Evolutionary conservation across 2,888 invertebrate species (phyloP), one percentile per base, ranked within the genome.

Genomic region (Clanis bilineata): DNA sequence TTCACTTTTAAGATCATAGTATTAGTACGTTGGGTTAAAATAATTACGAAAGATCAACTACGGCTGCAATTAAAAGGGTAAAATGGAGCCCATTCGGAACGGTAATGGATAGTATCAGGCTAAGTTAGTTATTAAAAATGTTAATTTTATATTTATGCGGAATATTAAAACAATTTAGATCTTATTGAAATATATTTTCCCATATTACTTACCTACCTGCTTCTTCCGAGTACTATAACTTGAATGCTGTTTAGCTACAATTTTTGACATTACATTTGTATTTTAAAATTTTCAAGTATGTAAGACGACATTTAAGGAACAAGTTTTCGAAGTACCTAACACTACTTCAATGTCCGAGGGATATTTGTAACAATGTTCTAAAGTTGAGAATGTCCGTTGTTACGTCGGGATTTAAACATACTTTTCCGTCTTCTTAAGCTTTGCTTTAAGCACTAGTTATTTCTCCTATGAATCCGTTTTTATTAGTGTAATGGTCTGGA

Each of bases 81-180:
- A 15, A 47, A 3, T 47, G 7, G 47, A 28, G 12, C 25, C 25
- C 47, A 47, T 47, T 47, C 1, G 15, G 57, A 38, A 23, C 28
- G 43, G 23, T 61, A 44, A 44, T 18, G 36, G 28, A 18, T 15
- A 38, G 36, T 43, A 36, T 21, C 21, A 44, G 10, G 22, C 12
- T 12, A 44, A 44, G 23, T 44, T 22, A 44, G 44, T 44, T 22
- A n/a, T 41, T 55, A 18, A 57, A 61, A 57, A 55, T 47, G 25
- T 47, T 47, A 47, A 47, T 47, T 47, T 47, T 25, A 47, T 47
- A 44, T 10, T 12, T 12, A 12, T 25, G 3, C 12, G 22, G 10
- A 44, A 12, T 12, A 44, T 12, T 44, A 12, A 22, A 44, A 9
- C 22, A 22, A 44, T 22, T 44, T 12, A 44, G 12, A 22, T 21